Base-by-base conservation (phyloP, 2,888 invertebrate species). In the Polylopha cassiicola region DNA sequence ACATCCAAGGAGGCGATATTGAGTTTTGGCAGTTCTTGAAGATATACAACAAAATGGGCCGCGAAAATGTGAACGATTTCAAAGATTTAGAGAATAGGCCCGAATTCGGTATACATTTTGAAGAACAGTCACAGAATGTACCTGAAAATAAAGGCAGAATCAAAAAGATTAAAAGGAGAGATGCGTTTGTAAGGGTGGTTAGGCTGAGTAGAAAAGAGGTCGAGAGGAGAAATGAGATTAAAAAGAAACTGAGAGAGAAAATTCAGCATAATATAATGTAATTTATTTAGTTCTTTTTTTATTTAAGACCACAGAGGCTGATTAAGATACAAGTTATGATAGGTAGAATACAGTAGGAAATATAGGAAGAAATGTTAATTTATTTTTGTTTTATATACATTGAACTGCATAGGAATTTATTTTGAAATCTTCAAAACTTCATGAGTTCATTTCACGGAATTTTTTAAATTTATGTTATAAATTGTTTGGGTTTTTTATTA, bases 1-100 rank as follows among this genome's bases (percentile, higher is more conserved):
- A 81, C 9, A 68, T 82, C 0, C 66, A 71, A 46, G 82, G 82
- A 0, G 65, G 67, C 0, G 74, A 81, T 28, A 64, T 82, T 1
- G 79, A 80, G 11, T 84, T 84, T 26, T 78, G 80, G 74, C 81
- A 84, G 15, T 84, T 84, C 45, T 31, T 81, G 7, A 81, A 81
- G 37, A 79, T 81, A 1, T 82, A 64, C 32, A 82, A 82, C 41
- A 73, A 67, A 48, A 75, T 84, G 66, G 53, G 63, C 0, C 45
- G 63, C 1, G 80, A 81, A 2, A 71, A 76, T 11, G 50, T 79
- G 0, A 65, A 65, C 0, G 71, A 74, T 51, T 77, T 79, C 16
- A 39, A 64, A 2, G 78, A 80, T 55, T 53, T 78, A 17, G 63
- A 72, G 13, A 49, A 49, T 0, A 59, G 64, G n/a, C 50, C 45